Evolutionary conservation across 2,888 invertebrate species (phyloP), one percentile per base, ranked within the genome.

Genomic region (Cataglyphis albicans): DNA sequence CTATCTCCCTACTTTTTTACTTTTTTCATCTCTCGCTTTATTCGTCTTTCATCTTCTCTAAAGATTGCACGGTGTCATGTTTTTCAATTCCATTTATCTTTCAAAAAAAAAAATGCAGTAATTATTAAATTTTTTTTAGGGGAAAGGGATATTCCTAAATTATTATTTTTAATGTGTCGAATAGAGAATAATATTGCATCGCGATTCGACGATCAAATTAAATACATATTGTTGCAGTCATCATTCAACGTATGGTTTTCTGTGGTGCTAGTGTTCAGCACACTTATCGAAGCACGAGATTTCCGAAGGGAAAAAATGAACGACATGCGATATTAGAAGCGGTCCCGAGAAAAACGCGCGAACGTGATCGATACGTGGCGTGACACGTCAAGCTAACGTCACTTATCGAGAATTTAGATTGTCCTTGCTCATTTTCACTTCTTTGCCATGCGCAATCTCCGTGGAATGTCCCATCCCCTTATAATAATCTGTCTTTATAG

Each of bases 401-500:
- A 41, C 59, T 78, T 68, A 68, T 57, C 41, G 57, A 6, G 29
- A 65, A 65, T 18, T 48, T 7, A 5, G 55, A 67, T 67, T 57
- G 57, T 57, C 76, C 72, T 70, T 70, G 78, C 57, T 57, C 38
- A 32, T 59, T 32, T 57, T 41, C 29, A 57, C 41, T 68, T 68
- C 52, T 57, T 57, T 78, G 41, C 76, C 55, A 4, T 7, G 57
- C 21, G 59, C 59, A 78, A 78, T 78, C 59, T 44, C 57, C 70
- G 57, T 70, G 78, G 70, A 78, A 68, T 78, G 78, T 18, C 41
- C 6, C 0, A 6, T 32, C 38, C 41, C 32, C 44, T 44, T 80
- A 44, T 68, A 78, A 70, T 78, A 72, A 80, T 80, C 72, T 7
- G 44, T 59, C 73, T 80, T 70, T 70, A 35, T 35, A 72, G 78